Percentiles rank a stretch among this genome's conserved stretches.
Conservation (phyloP, 2,113 vertebrate species). For the Chaetops frenatus region DNA sequence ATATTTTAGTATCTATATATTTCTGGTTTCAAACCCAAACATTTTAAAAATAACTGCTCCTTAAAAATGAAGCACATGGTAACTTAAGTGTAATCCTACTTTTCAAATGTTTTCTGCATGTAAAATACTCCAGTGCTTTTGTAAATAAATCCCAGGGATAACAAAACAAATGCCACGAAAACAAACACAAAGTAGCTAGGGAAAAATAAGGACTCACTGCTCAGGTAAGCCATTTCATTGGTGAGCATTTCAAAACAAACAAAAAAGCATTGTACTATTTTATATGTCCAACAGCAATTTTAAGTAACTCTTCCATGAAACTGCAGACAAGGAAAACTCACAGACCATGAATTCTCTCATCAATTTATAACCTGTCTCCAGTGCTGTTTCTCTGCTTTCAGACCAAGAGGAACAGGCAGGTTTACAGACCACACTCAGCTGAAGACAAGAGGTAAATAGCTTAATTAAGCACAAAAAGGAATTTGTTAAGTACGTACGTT, state of each 20-base stretch:
- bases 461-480: not conserved
- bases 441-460: not conserved
- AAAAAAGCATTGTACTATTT: not conserved
- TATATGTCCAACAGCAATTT: not conserved
- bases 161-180: not conserved
- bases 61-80: not conserved
- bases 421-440: not conserved
- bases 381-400: not conserved
- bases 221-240: not conserved
- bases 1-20: not conserved
- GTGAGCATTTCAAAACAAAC: not conserved
- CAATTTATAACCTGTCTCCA: not conserved
- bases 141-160: not conserved
- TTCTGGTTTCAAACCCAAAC: not conserved
- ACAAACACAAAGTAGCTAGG: not conserved
- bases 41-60: not conserved
- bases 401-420: not conserved
- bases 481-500: not conserved
- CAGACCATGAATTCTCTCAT: not conserved
- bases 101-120: not conserved
- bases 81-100: not conserved
- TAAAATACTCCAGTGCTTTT: not conserved
- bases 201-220: not conserved
- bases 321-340: not conserved
- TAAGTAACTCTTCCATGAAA: not conserved